phyloP scores from a whole-genome alignment of 2,888 invertebrate genomes.

The Dynastes tityus region DNA sequence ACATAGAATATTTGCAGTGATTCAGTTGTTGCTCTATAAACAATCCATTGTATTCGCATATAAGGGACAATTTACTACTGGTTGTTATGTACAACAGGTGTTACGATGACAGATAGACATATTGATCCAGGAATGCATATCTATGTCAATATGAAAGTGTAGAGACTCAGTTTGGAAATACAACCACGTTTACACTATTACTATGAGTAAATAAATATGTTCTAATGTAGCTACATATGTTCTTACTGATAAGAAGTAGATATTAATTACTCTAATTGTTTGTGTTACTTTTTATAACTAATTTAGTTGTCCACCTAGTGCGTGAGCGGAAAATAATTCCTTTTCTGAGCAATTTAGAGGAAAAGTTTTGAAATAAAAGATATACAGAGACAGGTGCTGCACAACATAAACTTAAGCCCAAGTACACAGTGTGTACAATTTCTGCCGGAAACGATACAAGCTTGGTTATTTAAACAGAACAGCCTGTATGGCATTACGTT shows the following conservation, averaged over 20 bases:
- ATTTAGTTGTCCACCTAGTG: too few species aligned
- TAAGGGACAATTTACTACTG: slow-evolving; percentile 25
- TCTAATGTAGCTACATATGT: neutral
- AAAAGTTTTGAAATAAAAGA: too few species aligned
- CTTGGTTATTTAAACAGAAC: too few species aligned
- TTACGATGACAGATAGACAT: slow-evolving; percentile 20
- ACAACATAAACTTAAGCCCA: too few species aligned
- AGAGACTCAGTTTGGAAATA: slow-evolving; percentile 17
- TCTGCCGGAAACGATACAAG: too few species aligned
- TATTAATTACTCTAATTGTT: neutral
- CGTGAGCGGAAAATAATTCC: too few species aligned
- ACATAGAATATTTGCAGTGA: neutral
- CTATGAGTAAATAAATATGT: slow-evolving; percentile 1
- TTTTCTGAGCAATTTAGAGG: too few species aligned
- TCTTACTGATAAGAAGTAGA: neutral
- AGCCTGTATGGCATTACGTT: too few species aligned
- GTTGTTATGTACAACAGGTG: slow-evolving; percentile 31
- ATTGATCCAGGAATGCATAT: slow-evolving; percentile 19
- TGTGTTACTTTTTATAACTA: neutral
- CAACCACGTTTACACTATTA: neutral
- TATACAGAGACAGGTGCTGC: too few species aligned
- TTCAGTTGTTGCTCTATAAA: slow-evolving; percentile 18
- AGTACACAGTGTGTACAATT: too few species aligned
- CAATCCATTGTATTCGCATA: slow-evolving; percentile 16
- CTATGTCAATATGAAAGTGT: neutral